phyloP scores from a whole-genome alignment of 2,113 vertebrate genomes.

The Chroicocephalus ridibundus region DNA sequence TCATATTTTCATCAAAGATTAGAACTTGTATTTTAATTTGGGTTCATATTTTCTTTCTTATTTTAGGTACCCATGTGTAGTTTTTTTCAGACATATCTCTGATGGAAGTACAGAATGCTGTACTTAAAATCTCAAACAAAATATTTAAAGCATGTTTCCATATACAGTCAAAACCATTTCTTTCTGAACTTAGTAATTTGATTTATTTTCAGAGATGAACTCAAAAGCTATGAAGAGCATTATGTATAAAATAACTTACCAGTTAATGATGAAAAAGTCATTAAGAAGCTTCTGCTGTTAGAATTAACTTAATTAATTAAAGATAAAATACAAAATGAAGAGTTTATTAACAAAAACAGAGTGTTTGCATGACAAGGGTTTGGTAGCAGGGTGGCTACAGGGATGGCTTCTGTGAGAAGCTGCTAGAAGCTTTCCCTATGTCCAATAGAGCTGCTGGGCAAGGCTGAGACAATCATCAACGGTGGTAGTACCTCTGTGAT shows the following conservation, averaged over 20 bases:
- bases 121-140: neutral
- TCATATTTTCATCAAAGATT: neutral
- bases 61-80: neutral
- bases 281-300: neutral
- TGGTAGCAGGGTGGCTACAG: neutral
- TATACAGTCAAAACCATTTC: neutral
- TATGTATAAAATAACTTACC: neutral
- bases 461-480: accelerated
- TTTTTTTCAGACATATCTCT: neutral
- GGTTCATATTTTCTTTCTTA: neutral
- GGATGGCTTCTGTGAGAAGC: neutral
- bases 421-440: neutral
- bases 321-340: neutral
- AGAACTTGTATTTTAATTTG: neutral
- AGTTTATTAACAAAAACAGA: neutral
- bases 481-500: neutral
- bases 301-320: neutral
- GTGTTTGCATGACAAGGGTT: neutral
- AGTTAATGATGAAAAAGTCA: neutral
- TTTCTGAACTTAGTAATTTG: neutral
- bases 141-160: neutral
- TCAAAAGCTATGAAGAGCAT: neutral
- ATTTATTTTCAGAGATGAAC: neutral
- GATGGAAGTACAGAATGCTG: neutral
- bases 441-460: accelerated